Base-by-base conservation (phyloP, 2,888 invertebrate species). In the Didymodactylos carnosus region DNA sequence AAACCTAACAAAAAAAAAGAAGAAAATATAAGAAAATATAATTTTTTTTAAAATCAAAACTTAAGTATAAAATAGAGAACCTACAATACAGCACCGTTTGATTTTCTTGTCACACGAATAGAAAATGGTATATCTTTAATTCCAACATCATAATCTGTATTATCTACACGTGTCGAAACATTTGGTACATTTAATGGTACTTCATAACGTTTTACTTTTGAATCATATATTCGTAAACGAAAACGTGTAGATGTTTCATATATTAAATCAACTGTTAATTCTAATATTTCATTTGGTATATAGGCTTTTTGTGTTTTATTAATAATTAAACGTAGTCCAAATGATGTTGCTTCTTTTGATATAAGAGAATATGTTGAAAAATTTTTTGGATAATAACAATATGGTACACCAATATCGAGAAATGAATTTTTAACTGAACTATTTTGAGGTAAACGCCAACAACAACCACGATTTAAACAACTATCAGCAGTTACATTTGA, bases 1-100 rank as follows among this genome's bases (percentile, higher is more conserved):
- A 79, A 91, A 88, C 16, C 53, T 62, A 8, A 53, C 10, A 5
- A 51, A 27, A 3, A n/a, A 3, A 27, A 27, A 13, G 13, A 51
- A 51, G 23, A 27, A n/a, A n/a, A n/a, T n/a, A n/a, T n/a, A n/a
- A n/a, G n/a, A n/a, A n/a, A n/a, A n/a, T n/a, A n/a, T n/a, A n/a
- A n/a, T n/a, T n/a, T n/a, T n/a, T n/a, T n/a, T n/a, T n/a, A n/a
- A n/a, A n/a, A n/a, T n/a, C n/a, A n/a, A n/a, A n/a, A n/a, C n/a
- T n/a, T n/a, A n/a, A n/a, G n/a, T n/a, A 27, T 51, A 13, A 27
- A 3, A 51, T 27, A 2, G 14, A 7, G 7, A 35, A 35, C 62
- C n/a, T 62, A 62, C 62, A 73, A 39, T 23, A n/a, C 19, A 27
- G 23, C 41, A 16, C 74, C 74, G n/a, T 25, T 74, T 39, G 74